phyloP scores from a whole-genome alignment of 2,113 vertebrate genomes.

The Grammomys surdaster region DNA sequence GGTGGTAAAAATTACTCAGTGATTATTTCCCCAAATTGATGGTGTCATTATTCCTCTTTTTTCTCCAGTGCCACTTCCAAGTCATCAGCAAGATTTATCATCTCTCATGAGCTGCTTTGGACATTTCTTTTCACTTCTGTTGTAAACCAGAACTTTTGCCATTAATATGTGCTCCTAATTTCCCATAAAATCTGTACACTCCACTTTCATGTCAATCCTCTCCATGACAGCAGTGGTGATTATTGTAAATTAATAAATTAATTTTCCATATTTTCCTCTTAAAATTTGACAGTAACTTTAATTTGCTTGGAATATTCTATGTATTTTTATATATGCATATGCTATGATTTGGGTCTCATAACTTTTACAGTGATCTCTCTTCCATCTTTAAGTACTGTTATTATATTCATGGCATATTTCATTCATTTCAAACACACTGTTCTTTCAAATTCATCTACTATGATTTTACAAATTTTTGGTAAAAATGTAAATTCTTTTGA shows the following conservation, averaged over 20 bases:
- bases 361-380: not conserved
- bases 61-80: not conserved
- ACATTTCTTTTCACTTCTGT: not conserved
- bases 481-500: not conserved
- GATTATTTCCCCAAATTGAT: not conserved
- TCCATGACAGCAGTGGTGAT: not conserved
- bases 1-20: not conserved
- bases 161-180: not conserved
- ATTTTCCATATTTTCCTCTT: not conserved
- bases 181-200: accelerated
- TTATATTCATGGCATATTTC: not conserved
- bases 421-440: not conserved
- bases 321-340: not conserved
- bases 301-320: not conserved
- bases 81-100: not conserved
- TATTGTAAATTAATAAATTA: not conserved
- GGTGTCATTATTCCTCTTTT: not conserved
- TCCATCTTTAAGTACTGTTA: not conserved
- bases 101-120: not conserved
- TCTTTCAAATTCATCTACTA: not conserved
- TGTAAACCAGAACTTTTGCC: not conserved
- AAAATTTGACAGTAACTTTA: not conserved
- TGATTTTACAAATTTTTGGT: not conserved
- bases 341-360: too few relatives aligned
- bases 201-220: not conserved